Evolutionary conservation across 2,113 vertebrate species (phyloP), one percentile per base, ranked within the genome.

Genomic region (Panthera tigris): DNA sequence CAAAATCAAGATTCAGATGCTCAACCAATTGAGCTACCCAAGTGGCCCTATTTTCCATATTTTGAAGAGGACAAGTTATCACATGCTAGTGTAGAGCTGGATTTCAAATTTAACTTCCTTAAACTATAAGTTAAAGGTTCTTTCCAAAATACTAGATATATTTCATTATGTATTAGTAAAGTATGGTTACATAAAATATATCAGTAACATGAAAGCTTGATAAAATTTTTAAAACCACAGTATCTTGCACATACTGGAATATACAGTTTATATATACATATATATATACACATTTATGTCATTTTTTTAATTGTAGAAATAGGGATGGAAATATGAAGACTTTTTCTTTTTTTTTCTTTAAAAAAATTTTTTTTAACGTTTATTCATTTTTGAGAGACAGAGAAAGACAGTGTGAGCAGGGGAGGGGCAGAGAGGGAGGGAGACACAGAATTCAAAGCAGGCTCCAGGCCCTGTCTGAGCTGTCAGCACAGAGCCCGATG

Each of bases 51-150:
- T 78, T 78, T 48, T 78, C 15, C 31, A 8, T 87, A 31, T 55
- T 94, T 87, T 55, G 73, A 69, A 39, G 55, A 78, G 13, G 11
- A 55, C 65, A 92, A 86, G 2, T 50, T 33, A 31, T 94, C 8
- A 68, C 8, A 55, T 57, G 3, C 50, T 63, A 81, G 16, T 21
- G 7, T 36, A 41, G 9, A 95, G 9, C 29, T 66, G 39, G 5
- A 86, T 55, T 87, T 74, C 74, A 25, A 95, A 52, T 66, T 78
- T 12, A 92, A 29, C 2, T 84, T 93, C 78, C 78, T 97, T 94
- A 86, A 89, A 79, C 36, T 36, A 50, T 16, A 84, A 73, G 69
- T 61, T 48, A 84, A 18, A 80, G 3, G 0, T 91, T 94, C 16
- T 89, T 73, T 83, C 10, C 31, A 95, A 91, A 86, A 50, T 65